phyloP scores from a whole-genome alignment of 1,140 invertebrate genomes.

The Brachionus angularis region DNA sequence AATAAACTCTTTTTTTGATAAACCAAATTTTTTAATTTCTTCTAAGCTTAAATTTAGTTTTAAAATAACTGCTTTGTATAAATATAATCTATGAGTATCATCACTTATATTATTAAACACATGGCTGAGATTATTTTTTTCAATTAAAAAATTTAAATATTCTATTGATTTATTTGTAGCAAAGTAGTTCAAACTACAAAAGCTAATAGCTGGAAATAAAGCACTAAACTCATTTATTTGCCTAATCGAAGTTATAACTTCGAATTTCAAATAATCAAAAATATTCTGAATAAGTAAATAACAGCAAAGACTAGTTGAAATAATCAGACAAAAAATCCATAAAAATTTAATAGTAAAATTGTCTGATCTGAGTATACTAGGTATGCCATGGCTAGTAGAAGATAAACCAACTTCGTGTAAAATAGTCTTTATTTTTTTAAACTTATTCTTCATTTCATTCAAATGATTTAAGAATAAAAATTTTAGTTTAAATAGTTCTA shows the following conservation, averaged over 20 bases:
- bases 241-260: background rate
- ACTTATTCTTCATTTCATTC: too few species aligned
- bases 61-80: background rate
- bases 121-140: background rate
- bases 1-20: background rate
- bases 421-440: too few species aligned
- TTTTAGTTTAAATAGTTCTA: too few species aligned
- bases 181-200: constrained; percentile 26
- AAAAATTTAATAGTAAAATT: background rate
- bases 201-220: background rate
- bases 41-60: background rate
- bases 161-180: background rate
- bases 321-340: background rate
- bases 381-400: background rate
- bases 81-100: background rate
- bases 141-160: background rate
- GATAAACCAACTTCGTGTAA: too few species aligned
- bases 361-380: background rate
- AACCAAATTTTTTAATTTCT: constrained; percentile 3
- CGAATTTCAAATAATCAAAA: background rate
- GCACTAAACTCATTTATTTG: background rate
- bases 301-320: background rate
- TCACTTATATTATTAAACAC: background rate
- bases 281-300: background rate
- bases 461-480: too few species aligned